A percentile compares a stretch with the other conserved stretches of the same genome.
Evolutionary conservation across 2,113 vertebrate species (phyloP).

Genomic region (Trichechus manatus): DNA sequence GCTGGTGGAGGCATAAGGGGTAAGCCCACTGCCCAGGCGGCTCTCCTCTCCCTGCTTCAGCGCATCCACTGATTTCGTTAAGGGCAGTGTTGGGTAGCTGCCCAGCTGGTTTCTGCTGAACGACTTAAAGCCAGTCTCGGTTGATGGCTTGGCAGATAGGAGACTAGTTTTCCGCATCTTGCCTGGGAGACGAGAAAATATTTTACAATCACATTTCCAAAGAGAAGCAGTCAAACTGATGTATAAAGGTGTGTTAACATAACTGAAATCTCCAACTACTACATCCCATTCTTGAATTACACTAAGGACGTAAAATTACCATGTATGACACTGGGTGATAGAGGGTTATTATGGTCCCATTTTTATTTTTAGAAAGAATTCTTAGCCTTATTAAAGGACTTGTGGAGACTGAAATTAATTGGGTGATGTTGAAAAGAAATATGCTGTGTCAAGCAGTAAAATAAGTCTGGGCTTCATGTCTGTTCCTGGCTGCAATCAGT

Average conservation of each 20-base stretch:
- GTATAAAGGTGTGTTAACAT: not conserved
- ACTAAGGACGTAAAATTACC: not conserved
- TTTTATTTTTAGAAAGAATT: constrained; percentile 59
- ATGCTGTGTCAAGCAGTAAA: not conserved
- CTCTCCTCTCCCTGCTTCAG: constrained; percentile 88
- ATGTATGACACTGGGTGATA: rapidly evolving
- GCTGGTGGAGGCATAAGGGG: constrained; percentile 83
- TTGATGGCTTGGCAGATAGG: constrained; percentile 88
- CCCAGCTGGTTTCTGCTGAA: constrained; percentile 89
- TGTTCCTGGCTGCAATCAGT: not conserved
- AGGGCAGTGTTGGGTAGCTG: constrained; percentile 91
- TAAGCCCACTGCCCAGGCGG: constrained; percentile 69
- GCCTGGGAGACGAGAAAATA: constrained; percentile 89
- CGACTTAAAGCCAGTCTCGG: constrained; percentile 87
- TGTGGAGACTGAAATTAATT: not conserved
- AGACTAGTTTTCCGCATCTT: constrained; percentile 91
- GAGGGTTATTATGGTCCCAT: not conserved
- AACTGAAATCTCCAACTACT: not conserved
- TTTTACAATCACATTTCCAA: not conserved
- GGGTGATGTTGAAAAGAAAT: not conserved
- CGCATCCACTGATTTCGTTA: constrained; percentile 89
- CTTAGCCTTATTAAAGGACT: not conserved
- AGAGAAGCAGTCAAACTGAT: not conserved
- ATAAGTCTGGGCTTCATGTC: not conserved
- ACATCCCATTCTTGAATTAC: not conserved